Percentiles rank a stretch among this genome's conserved stretches.
These are phyloP conservation scores for Schlechtendalia chinensis DNA, from an alignment of 1,140 invertebrate genomes.

Conservation along the genomic window DNA sequence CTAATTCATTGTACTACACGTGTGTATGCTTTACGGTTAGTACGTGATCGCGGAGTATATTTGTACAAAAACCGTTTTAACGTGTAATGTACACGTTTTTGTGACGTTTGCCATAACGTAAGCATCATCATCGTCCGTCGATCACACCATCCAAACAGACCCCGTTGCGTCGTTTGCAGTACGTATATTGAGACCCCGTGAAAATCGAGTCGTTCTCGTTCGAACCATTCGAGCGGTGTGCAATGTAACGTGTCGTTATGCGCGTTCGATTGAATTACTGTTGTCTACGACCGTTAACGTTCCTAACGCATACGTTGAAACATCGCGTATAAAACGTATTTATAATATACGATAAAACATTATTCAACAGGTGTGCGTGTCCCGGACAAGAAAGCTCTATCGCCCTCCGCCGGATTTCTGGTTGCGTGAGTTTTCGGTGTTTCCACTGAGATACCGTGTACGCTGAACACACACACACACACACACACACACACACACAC, in stretches of 20 bases:
- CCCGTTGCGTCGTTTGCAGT: not conserved
- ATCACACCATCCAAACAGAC: too few relatives aligned
- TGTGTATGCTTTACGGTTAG: not conserved
- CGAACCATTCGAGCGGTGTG: not conserved
- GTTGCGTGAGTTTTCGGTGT: conserved; percentile 31
- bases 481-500: too few relatives aligned
- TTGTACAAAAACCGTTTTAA: conserved; percentile 40
- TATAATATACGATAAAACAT: not conserved
- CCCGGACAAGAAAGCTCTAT: conserved; percentile 41
- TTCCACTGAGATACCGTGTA: too few relatives aligned
- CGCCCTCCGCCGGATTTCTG: conserved; percentile 45
- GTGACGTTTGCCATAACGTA: not conserved
- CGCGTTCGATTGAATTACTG: not conserved
- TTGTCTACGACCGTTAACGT: conserved; percentile 7
- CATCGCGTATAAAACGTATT: too few relatives aligned
- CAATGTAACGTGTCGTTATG: not conserved
- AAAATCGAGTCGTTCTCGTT: not conserved
- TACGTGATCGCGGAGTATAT: conserved; percentile 22
- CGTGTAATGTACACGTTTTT: not conserved
- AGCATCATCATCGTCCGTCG: not conserved
- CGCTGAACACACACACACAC: too few relatives aligned
- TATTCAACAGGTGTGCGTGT: conserved; percentile 35
- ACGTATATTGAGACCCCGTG: not conserved
- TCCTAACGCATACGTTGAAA: not conserved
- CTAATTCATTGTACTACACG: conserved; percentile 25